Evolutionary conservation across 2,888 invertebrate genomes (phyloP).

Genomic region (Diogma glabrata): DNA sequence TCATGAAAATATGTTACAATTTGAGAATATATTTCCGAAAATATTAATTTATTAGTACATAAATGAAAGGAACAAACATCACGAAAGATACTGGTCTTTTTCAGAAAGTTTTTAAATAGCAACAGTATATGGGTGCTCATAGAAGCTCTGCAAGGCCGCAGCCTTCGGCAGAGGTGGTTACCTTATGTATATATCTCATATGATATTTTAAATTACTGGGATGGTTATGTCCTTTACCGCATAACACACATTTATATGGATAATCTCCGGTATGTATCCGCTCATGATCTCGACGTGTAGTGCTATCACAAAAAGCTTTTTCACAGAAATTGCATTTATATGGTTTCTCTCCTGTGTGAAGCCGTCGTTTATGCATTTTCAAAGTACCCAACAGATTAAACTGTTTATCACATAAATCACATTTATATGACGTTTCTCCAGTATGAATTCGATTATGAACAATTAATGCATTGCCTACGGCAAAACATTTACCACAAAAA

Average conservation of each 20-base stretch:
- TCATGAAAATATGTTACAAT: too few relatives aligned
- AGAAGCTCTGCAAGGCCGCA: too few relatives aligned
- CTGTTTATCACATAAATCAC: background rate
- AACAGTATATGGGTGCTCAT: too few relatives aligned
- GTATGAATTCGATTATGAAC: background rate
- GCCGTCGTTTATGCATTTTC: background rate
- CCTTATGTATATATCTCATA: background rate
- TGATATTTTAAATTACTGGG: background rate
- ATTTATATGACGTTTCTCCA: slow-evolving; percentile 1
- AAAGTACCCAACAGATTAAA: background rate
- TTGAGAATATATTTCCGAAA: too few relatives aligned
- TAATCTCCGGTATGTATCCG: background rate
- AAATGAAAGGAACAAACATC: too few relatives aligned
- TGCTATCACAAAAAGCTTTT: background rate
- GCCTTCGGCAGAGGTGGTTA: too few relatives aligned
- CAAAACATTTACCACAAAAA: background rate
- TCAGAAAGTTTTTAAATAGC: too few relatives aligned
- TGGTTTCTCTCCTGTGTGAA: slow-evolving; percentile 2
- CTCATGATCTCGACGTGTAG: background rate
- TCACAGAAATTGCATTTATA: slow-evolving; percentile 3
- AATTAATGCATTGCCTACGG: background rate
- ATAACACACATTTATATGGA: background rate
- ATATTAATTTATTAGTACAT: too few relatives aligned
- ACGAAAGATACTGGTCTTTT: too few relatives aligned
- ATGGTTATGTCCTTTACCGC: background rate